These are phyloP conservation scores for Ciona savignyi DNA, from an alignment of 23 tunicate species.

Conservation along the genomic window DNA sequence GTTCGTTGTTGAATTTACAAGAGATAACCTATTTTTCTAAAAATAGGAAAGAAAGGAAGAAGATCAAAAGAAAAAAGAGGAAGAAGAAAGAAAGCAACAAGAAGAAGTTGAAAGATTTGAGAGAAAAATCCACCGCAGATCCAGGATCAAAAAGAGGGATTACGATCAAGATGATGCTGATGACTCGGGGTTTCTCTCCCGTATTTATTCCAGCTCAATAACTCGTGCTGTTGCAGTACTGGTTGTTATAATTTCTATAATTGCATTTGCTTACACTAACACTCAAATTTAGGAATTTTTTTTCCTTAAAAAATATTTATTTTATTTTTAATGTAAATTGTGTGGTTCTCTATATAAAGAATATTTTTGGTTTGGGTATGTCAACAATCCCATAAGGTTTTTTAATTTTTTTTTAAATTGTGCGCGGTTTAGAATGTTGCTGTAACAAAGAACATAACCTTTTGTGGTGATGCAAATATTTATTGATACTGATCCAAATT, in stretches of 20 bases:
- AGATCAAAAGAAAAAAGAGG: constrained; percentile 27
- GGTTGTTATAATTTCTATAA: background rate
- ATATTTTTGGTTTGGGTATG: no score
- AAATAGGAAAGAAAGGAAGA: constrained; percentile 26
- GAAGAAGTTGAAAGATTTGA: constrained; percentile 70
- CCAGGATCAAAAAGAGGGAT: background rate
- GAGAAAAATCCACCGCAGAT: constrained; percentile 28
- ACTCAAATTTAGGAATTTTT: background rate
- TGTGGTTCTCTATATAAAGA: no score
- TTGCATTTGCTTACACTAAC: background rate
- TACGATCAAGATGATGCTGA: background rate
- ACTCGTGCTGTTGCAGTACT: background rate
- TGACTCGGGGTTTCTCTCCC: background rate
- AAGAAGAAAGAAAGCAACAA: constrained; percentile 50
- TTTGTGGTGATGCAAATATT: no score
- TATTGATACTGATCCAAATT: no score
- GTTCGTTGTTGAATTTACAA: background rate
- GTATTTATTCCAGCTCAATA: background rate
- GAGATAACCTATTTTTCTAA: background rate
- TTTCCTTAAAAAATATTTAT: no score
- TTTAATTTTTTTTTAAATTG: no score
- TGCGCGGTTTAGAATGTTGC: no score
- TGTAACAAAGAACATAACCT: no score
- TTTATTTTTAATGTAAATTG: no score
- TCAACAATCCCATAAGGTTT: no score